These are phyloP conservation scores for Telenomus remus DNA, from an alignment of 1,140 invertebrate species.

Conservation along the genomic window DNA sequence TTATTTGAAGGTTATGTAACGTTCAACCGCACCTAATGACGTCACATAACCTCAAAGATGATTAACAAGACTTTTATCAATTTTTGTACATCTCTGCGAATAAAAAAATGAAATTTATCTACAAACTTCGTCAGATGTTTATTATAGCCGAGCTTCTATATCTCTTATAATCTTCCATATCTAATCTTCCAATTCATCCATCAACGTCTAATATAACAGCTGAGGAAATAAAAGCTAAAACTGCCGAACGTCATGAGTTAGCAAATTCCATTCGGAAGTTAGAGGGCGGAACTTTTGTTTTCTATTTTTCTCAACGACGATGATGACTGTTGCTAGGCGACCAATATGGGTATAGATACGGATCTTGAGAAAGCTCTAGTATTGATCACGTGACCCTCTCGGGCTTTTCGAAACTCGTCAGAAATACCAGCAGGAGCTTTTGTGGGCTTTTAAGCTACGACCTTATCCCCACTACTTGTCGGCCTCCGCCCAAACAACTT, in stretches of 20 bases:
- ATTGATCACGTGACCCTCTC: conserved; percentile 52
- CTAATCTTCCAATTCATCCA: no score
- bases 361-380: conserved; percentile 51
- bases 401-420: conserved; percentile 36
- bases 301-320: conserved; percentile 51
- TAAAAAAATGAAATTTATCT: no score
- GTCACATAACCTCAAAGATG: no score
- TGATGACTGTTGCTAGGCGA: conserved; percentile 55
- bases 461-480: conserved; percentile 34
- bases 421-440: conserved; percentile 6
- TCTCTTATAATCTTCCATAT: no score
- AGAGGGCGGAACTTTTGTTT: conserved; percentile 37
- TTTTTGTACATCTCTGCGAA: no score
- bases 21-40: no score
- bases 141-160: no score
- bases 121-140: no score
- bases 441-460: conserved; percentile 49
- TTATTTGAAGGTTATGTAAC: no score
- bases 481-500: conserved; percentile 34
- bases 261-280: conserved; percentile 34
- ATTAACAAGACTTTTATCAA: no score
- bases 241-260: conserved; percentile 12
- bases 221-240: no score
- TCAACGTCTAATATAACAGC: no score
- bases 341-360: conserved; percentile 40